Evolutionary conservation across 30 jellyfish, hydroid and myxozoan species (phyloP).

Genomic region (Pelagia noctiluca): DNA sequence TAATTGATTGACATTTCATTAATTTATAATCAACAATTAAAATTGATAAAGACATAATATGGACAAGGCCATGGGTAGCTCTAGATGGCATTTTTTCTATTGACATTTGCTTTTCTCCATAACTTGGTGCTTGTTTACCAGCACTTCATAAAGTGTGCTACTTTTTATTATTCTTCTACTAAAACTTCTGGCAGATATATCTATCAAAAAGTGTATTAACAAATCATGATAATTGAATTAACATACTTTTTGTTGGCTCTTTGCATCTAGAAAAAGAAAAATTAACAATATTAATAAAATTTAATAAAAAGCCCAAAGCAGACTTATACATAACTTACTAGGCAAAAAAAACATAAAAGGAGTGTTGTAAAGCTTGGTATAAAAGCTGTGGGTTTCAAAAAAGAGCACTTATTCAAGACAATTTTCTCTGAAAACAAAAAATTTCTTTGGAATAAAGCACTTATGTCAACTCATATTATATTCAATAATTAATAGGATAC

Average conservation of each 20-base stretch:
- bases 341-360: no score
- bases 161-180: no score
- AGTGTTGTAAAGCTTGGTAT: no score
- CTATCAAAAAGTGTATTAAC: background rate
- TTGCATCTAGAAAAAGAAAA: conserved; percentile 41
- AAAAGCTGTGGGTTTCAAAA: background rate
- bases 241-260: conserved; percentile 66
- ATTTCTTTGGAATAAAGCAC: background rate
- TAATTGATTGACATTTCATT: no score
- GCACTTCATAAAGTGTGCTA: background rate
- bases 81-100: no score
- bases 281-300: background rate
- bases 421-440: background rate
- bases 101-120: no score
- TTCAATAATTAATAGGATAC: no score
- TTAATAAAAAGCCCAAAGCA: background rate
- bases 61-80: background rate
- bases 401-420: background rate
- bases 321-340: no score
- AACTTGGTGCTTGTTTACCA: no score
- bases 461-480: no score
- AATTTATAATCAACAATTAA: no score
- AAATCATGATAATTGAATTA: background rate
- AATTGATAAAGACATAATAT: no score
- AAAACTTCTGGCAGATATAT: background rate